Percentiles rank a stretch among this genome's conserved stretches.
Conservation (phyloP, 2,113 vertebrate species). For the Leucopsar rothschildi region DNA sequence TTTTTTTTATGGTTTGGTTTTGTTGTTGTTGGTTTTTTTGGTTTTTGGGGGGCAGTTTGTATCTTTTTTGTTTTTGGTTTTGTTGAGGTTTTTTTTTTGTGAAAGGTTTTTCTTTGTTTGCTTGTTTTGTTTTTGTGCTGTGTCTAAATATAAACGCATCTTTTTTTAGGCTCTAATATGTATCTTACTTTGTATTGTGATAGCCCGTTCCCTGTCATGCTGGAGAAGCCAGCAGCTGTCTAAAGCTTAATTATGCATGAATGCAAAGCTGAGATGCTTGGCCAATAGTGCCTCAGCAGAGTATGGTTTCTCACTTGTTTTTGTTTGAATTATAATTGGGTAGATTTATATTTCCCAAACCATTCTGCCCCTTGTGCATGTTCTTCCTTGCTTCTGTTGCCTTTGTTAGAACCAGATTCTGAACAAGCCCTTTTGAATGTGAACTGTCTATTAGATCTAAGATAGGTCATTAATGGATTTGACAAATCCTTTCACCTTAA, state of each 20-base stretch:
- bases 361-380: constrained; percentile 8
- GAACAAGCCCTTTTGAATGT: constrained; percentile 38
- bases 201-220: constrained; percentile 47
- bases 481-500: constrained; percentile 72
- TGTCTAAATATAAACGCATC: constrained; percentile 41
- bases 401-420: constrained; percentile 52
- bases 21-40: background rate
- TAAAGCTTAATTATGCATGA: constrained; percentile 78
- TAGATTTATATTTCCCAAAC: constrained; percentile 70
- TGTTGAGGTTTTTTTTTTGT: background rate
- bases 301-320: constrained; percentile 66
- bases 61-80: background rate
- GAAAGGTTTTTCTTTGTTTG: constrained; percentile 3
- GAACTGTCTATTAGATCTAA: constrained; percentile 58
- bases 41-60: background rate
- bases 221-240: constrained; percentile 73
- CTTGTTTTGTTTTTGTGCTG: constrained; percentile 10
- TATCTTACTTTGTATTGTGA: constrained; percentile 61
- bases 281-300: constrained; percentile 61
- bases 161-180: constrained; percentile 29
- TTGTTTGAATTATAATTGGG: constrained; percentile 72
- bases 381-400: constrained; percentile 30
- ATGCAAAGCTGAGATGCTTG: constrained; percentile 72
- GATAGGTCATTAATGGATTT: constrained; percentile 62
- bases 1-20: background rate